Percentiles rank a stretch among this genome's conserved stretches.
Conservation (phyloP, 2,113 vertebrate species). For the Mustela lutreola region DNA sequence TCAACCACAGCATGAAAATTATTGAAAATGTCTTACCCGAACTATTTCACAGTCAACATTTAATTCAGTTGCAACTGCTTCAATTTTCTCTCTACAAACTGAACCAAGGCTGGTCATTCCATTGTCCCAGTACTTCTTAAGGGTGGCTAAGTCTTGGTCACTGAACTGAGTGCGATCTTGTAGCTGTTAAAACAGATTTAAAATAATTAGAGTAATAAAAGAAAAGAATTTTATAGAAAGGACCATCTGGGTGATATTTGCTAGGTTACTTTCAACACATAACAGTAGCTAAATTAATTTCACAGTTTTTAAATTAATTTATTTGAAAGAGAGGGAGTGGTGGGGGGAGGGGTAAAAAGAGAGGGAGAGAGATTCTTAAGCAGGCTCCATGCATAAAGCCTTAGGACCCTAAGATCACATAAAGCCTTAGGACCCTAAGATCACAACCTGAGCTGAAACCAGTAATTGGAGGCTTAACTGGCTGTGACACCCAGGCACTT, state of each 20-base stretch:
- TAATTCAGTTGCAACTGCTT: conserved; percentile 95
- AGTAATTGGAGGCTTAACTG: neutral
- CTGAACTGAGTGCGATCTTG: conserved; percentile 99
- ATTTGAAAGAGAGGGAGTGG: neutral
- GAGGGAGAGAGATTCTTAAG: neutral
- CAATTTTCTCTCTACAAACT: conserved; percentile 98
- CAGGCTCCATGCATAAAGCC: neutral
- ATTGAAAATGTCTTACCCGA: conserved; percentile 91
- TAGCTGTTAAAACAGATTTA: conserved; percentile 89
- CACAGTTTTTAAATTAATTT: neutral
- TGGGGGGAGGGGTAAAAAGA: neutral
- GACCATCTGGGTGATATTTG: neutral
- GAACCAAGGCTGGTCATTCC: conserved; percentile 99
- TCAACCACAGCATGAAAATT: conserved; percentile 75
- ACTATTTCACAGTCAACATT: conserved; percentile 99
- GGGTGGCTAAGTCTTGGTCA: conserved; percentile 94
- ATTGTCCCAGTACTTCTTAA: conserved; percentile 99
- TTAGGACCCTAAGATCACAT: neutral
- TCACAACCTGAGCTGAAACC: neutral
- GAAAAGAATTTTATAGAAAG: neutral
- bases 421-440: neutral
- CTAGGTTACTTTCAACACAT: neutral
- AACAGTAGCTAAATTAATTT: conserved; percentile 4
- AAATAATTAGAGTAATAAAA: conserved; percentile 61
- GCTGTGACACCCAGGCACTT: neutral